Evolutionary conservation across 2,797 vertebrate species (phyloP), one percentile per base, ranked within the genome.

Genomic region (Tauraco hartlaubi): DNA sequence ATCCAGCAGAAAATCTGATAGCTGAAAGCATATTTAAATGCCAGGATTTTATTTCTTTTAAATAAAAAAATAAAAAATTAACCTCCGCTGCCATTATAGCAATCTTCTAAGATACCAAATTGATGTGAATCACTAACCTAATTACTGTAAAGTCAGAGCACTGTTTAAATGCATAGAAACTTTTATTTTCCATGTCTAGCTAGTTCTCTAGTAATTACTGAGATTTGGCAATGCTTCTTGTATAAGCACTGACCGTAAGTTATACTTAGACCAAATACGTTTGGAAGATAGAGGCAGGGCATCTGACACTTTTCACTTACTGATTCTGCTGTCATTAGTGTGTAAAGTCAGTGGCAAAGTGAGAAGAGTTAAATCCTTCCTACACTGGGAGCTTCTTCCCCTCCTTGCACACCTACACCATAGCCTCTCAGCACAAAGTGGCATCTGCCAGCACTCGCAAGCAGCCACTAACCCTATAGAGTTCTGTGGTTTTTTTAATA

Each of bases 401-500:
- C 69, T 72, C 94, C 94, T 88, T 74, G 49, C 94, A 88, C 64
- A 33, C 89, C 84, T 52, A 15, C 28, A 61, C 75, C 78, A 33
- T 63, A 92, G 94, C 84, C 96, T 91, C 94, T 98, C 97, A 93
- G 90, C 96, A 88, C 89, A 85, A 96, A 96, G 94, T 97, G 97
- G 96, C 98, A 98, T 95, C 98, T 98, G 91, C 97, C 97, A 96
- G 97, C 76, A 68, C 63, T 52, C 22, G 9, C 16, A 16, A 31
- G 46, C 48, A 88, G 78, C 74, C 77, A 26, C 64, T 39, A 35
- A 17, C 59, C 6, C 16, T 39, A 1, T 4, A 21, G 71, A 31
- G 31, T 39, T 64, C 9, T 9, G 7, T 69, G 37, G 25, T 7
- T n/a, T 29, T 39, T 39, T 23, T 44, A 29, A 9, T 33, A 13